Base-by-base conservation (phyloP, 2,797 vertebrate genomes). In the Sebastes diploproa region DNA sequence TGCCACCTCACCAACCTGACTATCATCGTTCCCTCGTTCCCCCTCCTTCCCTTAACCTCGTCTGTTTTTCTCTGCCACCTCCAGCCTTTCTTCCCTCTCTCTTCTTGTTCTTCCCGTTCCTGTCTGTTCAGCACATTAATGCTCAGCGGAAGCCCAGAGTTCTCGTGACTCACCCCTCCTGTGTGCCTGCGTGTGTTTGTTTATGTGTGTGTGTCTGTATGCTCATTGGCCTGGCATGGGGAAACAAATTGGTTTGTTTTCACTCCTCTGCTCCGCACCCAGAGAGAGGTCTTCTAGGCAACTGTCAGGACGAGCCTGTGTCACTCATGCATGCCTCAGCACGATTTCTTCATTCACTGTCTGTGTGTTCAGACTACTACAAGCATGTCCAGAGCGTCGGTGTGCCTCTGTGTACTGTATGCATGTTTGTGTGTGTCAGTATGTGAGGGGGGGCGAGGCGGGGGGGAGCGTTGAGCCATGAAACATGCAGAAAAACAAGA, bases 51-150 rank as follows among this genome's bases (percentile, higher is more conserved):
- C 64, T 82, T 66, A 81, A 88, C 85, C 79, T 84, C 36, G 52
- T 74, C 80, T 84, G 55, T 74, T 90, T 81, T 60, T 73, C 78
- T 76, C 65, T 42, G 52, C 78, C 79, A 76, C 62, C 73, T 83
- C 67, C 76, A 77, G 72, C 76, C 71, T 69, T 60, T 84, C 86
- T 77, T 82, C 64, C 42, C 78, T 83, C 78, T 82, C 75, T 89
- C 74, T 58, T 77, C 83, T 85, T 58, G 68, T 77, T 36, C 79
- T 81, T 83, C 86, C 84, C 69, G 20, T 91, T 92, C 83, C 85
- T 93, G 93, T 92, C 88, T 88, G 86, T 90, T 94, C 91, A 92
- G 91, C 91, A 92, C 84, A 88, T 91, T 93, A 88, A 92, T 87
- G 78, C 88, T 83, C 83, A 83, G 84, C 14, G 68, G 78, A 88